These are phyloP conservation scores for Varanus komodoensis DNA, from an alignment of 2,113 vertebrate species.

Conservation along the genomic window DNA sequence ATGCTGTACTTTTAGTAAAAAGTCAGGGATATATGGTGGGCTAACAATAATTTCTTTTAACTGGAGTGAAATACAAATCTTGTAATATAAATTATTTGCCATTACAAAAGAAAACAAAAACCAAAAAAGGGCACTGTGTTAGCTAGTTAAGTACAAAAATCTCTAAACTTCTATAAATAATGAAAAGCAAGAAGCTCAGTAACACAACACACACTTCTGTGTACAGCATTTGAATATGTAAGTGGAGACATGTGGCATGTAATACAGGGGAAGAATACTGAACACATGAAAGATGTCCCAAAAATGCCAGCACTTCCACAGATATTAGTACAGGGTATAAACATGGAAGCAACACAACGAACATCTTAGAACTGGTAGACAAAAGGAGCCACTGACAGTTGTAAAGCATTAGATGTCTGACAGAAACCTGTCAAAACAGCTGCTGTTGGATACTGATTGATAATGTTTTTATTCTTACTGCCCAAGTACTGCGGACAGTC, in stretches of 20 bases:
- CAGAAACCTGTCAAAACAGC: constrained; percentile 96
- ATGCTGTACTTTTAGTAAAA: constrained; percentile 79
- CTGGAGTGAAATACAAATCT: constrained; percentile 81
- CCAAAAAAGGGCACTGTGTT: constrained; percentile 84
- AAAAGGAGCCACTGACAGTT: constrained; percentile 89
- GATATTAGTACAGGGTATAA: constrained; percentile 75
- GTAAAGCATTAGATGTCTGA: constrained; percentile 93
- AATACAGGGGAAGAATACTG: constrained; percentile 67
- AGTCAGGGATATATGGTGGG: constrained; percentile 75
- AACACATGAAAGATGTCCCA: constrained; percentile 65
- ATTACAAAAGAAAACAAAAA: constrained; percentile 54
- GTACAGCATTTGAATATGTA: constrained; percentile 68
- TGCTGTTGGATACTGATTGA: constrained; percentile 94
- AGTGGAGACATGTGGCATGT: constrained; percentile 75
- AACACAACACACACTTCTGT: constrained; percentile 77
- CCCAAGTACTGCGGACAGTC: constrained; percentile 79
- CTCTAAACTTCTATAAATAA: constrained; percentile 83
- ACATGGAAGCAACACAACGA: constrained; percentile 74
- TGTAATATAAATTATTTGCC: constrained; percentile 84
- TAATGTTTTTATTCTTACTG: constrained; percentile 90
- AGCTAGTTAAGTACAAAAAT: constrained; percentile 82
- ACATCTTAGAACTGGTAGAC: constrained; percentile 78
- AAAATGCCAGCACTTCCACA: constrained; percentile 74
- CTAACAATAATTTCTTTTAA: constrained; percentile 73
- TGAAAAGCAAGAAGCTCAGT: constrained; percentile 76